Evolutionary conservation across 2,113 vertebrate genomes (phyloP), one percentile per base, ranked within the genome.

Genomic region (Osmerus eperlanus): DNA sequence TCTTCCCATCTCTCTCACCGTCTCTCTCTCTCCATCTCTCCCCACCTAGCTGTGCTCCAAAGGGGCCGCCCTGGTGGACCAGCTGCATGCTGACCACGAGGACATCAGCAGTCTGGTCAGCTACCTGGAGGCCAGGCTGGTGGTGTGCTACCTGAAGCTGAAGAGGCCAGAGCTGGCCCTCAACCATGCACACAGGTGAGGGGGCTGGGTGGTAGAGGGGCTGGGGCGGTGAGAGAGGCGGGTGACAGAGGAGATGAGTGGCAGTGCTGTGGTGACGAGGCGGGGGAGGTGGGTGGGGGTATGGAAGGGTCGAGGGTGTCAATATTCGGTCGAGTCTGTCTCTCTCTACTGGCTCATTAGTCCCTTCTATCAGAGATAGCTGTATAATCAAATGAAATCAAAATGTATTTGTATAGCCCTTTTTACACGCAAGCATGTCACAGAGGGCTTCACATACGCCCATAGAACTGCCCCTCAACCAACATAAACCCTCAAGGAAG

Each of bases 101-200:
- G 87, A 91, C n/a, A 85, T 93, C 79, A 86, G 84, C 65, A 89
- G 87, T 2, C 72, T 90, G 14, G 75, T 74, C 71, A 89, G 90
- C 85, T 91, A 91, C 77, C 92, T 89, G 70, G 88, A 94, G 85
- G 84, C 86, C 62, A 90, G 91, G 70, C 84, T 93, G 68, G 90
- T 85, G 68, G 87, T 47, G n/a, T 93, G 91, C 85, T 92, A 72
- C 75, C 84, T 92, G 52, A 86, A 86, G 47, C 87, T 92, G 88
- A 86, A 70, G 63, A 92, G 85, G 66, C 88, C 87, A 3, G 83
- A 86, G n/a, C 80, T 87, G 56, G 91, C 91, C 41, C 64, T 92
- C 71, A 88, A 87, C 86, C 90, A 93, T 67, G 88, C 91, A 3
- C 86, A 92, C 83, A 90, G 90, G 90, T 93, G 89, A 93, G 84